Conservation (phyloP, 2,888 invertebrate species). For the Spisula solida region DNA sequence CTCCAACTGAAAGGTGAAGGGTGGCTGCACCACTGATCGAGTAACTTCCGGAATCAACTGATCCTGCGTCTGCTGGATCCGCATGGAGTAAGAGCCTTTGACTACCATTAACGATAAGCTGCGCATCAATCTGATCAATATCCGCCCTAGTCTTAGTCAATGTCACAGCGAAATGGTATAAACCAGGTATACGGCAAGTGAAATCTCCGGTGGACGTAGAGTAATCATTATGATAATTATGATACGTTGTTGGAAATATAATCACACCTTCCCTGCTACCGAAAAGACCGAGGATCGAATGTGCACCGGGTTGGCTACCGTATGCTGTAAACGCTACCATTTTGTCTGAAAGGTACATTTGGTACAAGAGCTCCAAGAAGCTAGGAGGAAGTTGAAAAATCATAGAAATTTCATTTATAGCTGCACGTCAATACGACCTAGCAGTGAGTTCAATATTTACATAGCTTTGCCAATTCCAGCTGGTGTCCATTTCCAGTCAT, state of each 20-base stretch:
- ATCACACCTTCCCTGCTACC: not conserved
- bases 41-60: not conserved
- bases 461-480: no score
- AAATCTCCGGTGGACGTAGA: not conserved
- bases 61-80: not conserved
- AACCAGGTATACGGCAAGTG: not conserved
- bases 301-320: not conserved
- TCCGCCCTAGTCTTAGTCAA: not conserved
- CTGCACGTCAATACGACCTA: no score
- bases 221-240: not conserved
- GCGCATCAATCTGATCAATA: not conserved
- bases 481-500: no score
- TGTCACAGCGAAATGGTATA: constrained; percentile 22
- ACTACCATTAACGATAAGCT: not conserved
- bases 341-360: no score
- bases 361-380: no score
- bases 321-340: not conserved
- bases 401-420: no score
- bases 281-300: no score
- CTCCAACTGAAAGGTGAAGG: not conserved
- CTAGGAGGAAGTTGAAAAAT: no score
- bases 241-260: not conserved
- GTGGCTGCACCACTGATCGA: constrained; percentile 9
- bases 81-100: not conserved
- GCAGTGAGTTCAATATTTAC: no score